Conservation (phyloP, 1,140 invertebrate genomes). For the Eurytemora carolleeae region DNA sequence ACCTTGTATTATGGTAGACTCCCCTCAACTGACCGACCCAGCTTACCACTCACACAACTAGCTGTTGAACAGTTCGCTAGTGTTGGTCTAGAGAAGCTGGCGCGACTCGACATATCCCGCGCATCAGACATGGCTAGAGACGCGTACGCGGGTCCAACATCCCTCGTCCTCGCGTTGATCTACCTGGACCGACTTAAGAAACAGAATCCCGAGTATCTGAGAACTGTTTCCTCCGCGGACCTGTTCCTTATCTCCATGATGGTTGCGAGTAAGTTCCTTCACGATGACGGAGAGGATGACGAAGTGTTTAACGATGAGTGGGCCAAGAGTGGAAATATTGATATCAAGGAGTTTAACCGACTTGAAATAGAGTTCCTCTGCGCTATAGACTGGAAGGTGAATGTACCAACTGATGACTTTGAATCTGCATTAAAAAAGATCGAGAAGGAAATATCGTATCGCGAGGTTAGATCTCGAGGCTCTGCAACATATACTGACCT, state of each 20-base stretch:
- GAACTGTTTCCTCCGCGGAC: slow-evolving; percentile 57
- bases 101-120: slow-evolving; percentile 21
- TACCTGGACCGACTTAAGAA: slow-evolving; percentile 64
- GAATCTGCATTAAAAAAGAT: slow-evolving; percentile 43
- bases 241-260: slow-evolving; percentile 83
- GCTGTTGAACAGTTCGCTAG: slow-evolving; percentile 1
- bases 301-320: slow-evolving; percentile 71
- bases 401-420: slow-evolving; percentile 45
- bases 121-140: slow-evolving; percentile 52
- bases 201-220: slow-evolving; percentile 58
- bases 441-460: slow-evolving; percentile 44
- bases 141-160: slow-evolving; percentile 64
- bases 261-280: slow-evolving; percentile 81
- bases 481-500: slow-evolving; percentile 73
- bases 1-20: slow-evolving; percentile 60
- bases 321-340: slow-evolving; percentile 55
- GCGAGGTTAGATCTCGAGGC: slow-evolving; percentile 46
- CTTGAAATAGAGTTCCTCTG: slow-evolving; percentile 68
- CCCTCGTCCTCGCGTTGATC: slow-evolving; percentile 54
- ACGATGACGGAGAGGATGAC: slow-evolving; percentile 72
- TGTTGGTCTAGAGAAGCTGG: neutral
- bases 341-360: slow-evolving; percentile 49
- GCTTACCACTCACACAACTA: slow-evolving; percentile 54
- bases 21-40: slow-evolving; percentile 42
- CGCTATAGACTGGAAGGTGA: slow-evolving; percentile 74